Percentiles rank a stretch among this genome's conserved stretches.
phyloP scores from a whole-genome alignment of 1,140 invertebrate species.

The Neelides sp. region DNA sequence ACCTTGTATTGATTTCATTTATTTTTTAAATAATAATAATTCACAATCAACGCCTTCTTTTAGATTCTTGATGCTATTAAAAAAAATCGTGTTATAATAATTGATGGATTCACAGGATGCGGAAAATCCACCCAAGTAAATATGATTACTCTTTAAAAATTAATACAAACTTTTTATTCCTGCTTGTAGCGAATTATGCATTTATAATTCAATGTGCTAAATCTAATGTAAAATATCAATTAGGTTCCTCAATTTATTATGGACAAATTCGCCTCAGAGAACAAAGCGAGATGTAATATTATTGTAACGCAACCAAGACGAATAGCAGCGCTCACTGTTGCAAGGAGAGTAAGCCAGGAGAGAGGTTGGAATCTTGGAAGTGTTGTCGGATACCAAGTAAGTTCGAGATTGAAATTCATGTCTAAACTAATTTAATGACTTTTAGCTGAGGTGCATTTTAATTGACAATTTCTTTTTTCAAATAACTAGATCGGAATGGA shows the following conservation, averaged over 20 bases:
- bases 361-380: slow-evolving; percentile 58
- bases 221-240: not conserved
- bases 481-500: slow-evolving; percentile 48
- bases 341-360: slow-evolving; percentile 63
- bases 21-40: not conserved
- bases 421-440: not conserved
- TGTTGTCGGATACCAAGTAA: slow-evolving; percentile 69
- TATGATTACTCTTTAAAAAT: not conserved
- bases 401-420: slow-evolving; percentile 11
- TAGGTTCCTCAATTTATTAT: slow-evolving; percentile 65
- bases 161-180: not conserved
- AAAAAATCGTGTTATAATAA: slow-evolving; percentile 56
- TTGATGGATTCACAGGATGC: slow-evolving; percentile 77
- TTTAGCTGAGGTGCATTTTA: not conserved
- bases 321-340: slow-evolving; percentile 70
- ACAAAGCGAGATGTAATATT: slow-evolving; percentile 56
- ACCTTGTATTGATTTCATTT: not conserved
- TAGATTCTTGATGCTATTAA: slow-evolving; percentile 50
- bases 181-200: not conserved
- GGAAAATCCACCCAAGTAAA: slow-evolving; percentile 64
- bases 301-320: slow-evolving; percentile 75
- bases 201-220: not conserved
- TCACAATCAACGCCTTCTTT: slow-evolving; percentile 21
- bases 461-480: not conserved
- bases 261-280: slow-evolving; percentile 50